phyloP scores from a whole-genome alignment of 1,140 invertebrate species.

The Radopholus similis region DNA sequence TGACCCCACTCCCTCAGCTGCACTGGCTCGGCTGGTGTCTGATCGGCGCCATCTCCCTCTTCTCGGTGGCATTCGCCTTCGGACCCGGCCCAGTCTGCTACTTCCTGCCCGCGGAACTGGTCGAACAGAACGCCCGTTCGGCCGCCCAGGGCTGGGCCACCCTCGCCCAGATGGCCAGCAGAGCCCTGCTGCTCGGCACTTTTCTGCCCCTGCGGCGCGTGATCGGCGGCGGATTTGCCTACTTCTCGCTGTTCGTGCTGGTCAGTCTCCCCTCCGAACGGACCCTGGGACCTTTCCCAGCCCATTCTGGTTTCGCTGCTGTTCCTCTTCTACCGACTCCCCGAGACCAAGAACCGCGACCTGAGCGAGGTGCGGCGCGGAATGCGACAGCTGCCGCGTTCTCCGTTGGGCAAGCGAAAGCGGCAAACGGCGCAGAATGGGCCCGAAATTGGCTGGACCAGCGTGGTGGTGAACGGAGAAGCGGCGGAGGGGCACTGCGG shows the following conservation, averaged over 20 bases:
- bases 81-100: slow-evolving; percentile 52
- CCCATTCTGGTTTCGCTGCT: slow-evolving; percentile 42
- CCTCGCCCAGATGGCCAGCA: slow-evolving; percentile 50
- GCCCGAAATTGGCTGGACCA: neutral
- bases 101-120: slow-evolving; percentile 51
- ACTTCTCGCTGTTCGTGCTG: slow-evolving; percentile 45
- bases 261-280: neutral
- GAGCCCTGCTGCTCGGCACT: slow-evolving; percentile 37
- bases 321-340: slow-evolving; percentile 45
- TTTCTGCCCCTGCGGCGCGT: slow-evolving; percentile 47
- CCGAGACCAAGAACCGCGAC: slow-evolving; percentile 51
- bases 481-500: neutral
- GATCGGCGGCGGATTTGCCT: slow-evolving; percentile 39
- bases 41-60: slow-evolving; percentile 45
- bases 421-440: neutral
- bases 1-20: slow-evolving; percentile 29
- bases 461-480: neutral
- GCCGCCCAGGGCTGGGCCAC: slow-evolving; percentile 51
- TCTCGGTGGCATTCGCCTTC: slow-evolving; percentile 49
- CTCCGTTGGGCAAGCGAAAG: slow-evolving; percentile 19
- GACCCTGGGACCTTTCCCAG: neutral
- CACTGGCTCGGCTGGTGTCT: slow-evolving; percentile 44
- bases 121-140: slow-evolving; percentile 51
- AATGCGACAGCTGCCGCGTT: slow-evolving; percentile 22
- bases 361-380: slow-evolving; percentile 40